phyloP scores from a whole-genome alignment of 2,113 vertebrate species.

The Indicator indicator region DNA sequence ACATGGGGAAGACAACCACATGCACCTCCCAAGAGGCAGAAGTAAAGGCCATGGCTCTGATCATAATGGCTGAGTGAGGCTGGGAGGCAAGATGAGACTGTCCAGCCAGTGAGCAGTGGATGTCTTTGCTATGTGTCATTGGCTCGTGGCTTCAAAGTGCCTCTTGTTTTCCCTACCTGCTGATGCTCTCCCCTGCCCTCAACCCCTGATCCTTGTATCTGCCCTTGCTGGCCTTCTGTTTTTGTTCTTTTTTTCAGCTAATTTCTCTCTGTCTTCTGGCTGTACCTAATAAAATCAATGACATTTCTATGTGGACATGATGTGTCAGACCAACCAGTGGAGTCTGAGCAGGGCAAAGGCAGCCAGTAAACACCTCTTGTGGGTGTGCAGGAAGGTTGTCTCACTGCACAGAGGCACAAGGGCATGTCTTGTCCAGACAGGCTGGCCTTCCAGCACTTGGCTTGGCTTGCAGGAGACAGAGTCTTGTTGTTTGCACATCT shows the following conservation, averaged over 20 bases:
- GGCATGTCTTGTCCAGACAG: neutral
- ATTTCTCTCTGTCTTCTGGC: neutral
- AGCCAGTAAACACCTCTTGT: neutral
- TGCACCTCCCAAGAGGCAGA: neutral
- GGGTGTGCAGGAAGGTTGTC: neutral
- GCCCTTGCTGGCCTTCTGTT: neutral
- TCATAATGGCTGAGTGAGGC: neutral
- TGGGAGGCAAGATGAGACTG: neutral
- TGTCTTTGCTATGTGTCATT: neutral
- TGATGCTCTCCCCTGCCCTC: neutral
- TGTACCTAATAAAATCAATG: neutral
- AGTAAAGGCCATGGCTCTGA: neutral
- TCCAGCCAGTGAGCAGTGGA: neutral
- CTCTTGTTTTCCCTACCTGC: neutral
- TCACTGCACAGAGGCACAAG: neutral
- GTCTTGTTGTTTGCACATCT: neutral
- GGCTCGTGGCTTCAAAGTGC: neutral
- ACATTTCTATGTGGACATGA: neutral
- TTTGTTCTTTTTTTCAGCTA: neutral
- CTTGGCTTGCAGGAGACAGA: neutral
- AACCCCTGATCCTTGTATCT: neutral
- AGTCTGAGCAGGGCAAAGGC: neutral
- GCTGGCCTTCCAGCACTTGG: neutral
- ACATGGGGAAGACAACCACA: neutral
- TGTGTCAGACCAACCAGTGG: neutral